Conservation (phyloP, 2,888 invertebrate genomes). For the Laspeyria flexula region DNA sequence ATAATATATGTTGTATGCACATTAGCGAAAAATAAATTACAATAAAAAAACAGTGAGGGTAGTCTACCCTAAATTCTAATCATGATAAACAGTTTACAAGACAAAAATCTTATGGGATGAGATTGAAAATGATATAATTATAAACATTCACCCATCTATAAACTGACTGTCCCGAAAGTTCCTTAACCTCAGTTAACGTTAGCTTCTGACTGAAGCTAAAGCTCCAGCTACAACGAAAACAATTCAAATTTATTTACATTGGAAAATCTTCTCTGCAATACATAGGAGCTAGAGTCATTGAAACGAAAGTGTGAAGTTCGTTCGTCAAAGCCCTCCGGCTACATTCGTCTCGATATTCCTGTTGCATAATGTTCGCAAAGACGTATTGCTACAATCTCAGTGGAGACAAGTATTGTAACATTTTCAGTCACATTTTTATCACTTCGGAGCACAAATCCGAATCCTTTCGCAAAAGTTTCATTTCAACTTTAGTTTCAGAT, state of each 20-base stretch:
- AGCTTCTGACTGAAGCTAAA: no score
- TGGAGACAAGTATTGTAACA: slow-evolving; percentile 7
- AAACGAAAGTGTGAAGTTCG: neutral
- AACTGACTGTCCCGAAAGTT: no score
- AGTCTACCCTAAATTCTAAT: no score
- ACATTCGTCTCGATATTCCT: neutral
- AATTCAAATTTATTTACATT: neutral
- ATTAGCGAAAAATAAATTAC: no score
- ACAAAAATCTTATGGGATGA: no score
- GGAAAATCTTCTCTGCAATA: neutral
- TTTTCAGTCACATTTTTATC: slow-evolving; percentile 6
- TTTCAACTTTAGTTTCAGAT: neutral
- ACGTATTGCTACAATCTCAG: slow-evolving; percentile 5
- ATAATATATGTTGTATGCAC: no score
- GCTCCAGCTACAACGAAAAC: no score
- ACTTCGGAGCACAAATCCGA: slow-evolving; percentile 3
- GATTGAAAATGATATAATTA: no score
- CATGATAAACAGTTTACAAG: no score
- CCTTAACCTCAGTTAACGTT: no score
- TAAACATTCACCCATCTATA: no score
- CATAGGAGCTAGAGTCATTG: neutral
- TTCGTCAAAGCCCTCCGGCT: slow-evolving; percentile 3
- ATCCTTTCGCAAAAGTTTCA: slow-evolving; percentile 7
- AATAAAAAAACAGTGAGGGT: no score
- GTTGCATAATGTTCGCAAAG: slow-evolving; percentile 20